Evolutionary conservation across 2,888 invertebrate species (phyloP).

Genomic region (Mythimna albipuncta): DNA sequence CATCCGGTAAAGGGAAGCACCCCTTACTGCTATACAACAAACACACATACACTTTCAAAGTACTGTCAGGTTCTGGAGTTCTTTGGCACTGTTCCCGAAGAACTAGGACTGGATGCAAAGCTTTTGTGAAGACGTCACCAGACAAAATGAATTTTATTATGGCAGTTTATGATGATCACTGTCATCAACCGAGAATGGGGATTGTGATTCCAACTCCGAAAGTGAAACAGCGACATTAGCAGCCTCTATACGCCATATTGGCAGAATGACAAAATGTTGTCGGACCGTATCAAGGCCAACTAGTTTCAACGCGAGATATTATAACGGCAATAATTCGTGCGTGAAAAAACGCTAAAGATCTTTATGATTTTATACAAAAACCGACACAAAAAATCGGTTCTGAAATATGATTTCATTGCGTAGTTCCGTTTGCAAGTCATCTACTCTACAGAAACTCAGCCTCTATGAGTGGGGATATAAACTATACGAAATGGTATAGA

Average conservation of each 20-base stretch:
- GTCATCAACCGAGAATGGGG: constrained; percentile 64
- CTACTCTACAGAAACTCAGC: too few relatives aligned
- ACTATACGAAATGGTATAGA: too few relatives aligned
- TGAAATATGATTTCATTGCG: not conserved
- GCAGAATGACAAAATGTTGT: not conserved
- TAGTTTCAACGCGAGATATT: not conserved
- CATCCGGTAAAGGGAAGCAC: constrained; percentile 81
- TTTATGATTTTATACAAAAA: not conserved
- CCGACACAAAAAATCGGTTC: not conserved
- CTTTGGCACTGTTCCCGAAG: constrained; percentile 83
- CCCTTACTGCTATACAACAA: constrained; percentile 78
- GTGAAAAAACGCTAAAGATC: too few relatives aligned
- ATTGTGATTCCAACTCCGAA: constrained; percentile 1
- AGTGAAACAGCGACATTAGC: constrained; percentile 42
- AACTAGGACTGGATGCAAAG: constrained; percentile 80
- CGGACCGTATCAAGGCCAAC: not conserved
- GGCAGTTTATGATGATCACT: constrained; percentile 71
- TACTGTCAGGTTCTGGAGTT: constrained; percentile 72
- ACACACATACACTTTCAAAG: constrained; percentile 78
- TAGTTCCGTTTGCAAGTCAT: not conserved
- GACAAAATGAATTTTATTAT: constrained; percentile 69
- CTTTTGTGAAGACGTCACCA: constrained; percentile 75
- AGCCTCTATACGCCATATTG: not conserved
- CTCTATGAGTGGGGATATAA: not conserved
- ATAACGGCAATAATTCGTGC: too few relatives aligned